Evolutionary conservation across 2,797 vertebrate species (phyloP).

Genomic region (Alauda arvensis): DNA sequence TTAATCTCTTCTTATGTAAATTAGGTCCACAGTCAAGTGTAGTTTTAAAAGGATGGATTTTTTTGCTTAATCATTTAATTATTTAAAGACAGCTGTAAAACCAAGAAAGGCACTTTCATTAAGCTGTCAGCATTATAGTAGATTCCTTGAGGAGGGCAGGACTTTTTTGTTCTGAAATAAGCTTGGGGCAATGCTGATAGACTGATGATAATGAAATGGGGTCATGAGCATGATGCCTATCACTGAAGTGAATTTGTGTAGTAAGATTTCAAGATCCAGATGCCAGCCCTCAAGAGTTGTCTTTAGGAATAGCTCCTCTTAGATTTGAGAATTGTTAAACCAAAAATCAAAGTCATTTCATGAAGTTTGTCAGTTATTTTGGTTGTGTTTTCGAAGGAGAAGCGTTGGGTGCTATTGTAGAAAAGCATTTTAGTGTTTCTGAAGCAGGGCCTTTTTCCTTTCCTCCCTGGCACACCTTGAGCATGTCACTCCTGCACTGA

Average conservation of each 20-base stretch:
- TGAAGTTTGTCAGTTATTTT: background rate
- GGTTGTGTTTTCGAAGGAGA: background rate
- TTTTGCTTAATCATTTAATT: slow-evolving; percentile 65
- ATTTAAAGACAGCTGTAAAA: slow-evolving; percentile 64
- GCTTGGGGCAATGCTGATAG: slow-evolving; percentile 55
- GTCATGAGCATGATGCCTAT: slow-evolving; percentile 42
- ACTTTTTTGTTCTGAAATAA: slow-evolving; percentile 61
- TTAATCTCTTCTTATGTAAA: slow-evolving; percentile 69
- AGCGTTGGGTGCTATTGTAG: background rate
- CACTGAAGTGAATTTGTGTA: slow-evolving; percentile 17
- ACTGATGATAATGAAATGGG: slow-evolving; percentile 57
- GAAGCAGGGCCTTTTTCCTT: background rate
- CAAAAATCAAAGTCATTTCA: background rate
- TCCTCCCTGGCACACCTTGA: background rate
- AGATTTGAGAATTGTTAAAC: background rate
- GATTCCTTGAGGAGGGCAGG: slow-evolving; percentile 58
- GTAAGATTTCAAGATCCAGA: slow-evolving; percentile 24
- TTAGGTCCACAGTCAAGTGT: slow-evolving; percentile 61
- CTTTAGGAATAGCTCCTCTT: background rate
- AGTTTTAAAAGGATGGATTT: slow-evolving; percentile 64
- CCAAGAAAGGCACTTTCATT: slow-evolving; percentile 61
- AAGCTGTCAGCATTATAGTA: slow-evolving; percentile 63
- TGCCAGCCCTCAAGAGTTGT: background rate
- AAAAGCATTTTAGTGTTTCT: background rate
- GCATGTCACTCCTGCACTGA: background rate